Base-by-base conservation (phyloP, 2,888 invertebrate species). In the Hofmannophila pseudospretella region DNA sequence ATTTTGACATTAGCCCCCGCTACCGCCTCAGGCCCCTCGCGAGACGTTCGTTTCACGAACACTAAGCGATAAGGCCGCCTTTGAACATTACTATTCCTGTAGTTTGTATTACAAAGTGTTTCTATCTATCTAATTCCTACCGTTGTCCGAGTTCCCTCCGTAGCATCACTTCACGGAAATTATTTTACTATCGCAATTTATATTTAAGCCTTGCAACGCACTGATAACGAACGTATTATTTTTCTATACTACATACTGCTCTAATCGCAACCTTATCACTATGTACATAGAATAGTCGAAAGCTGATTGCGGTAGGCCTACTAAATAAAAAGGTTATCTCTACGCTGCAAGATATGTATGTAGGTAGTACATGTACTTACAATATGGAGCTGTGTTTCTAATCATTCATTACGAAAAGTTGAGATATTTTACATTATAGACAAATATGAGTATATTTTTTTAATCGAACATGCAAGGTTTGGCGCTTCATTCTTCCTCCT, bases 311-410 rank as follows among this genome's bases (percentile, higher is more conserved):
- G 58, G 59, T 56, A 56, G 59, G 61, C 58, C 63, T 56, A 58
- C 54, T 42, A 53, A 53, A 55, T 50, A 48, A 57, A 28, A 54
- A 67, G 68, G 69, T 71, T 69, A 71, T 69, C 69, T 33, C 7
- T 7, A 51, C 14, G 23, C 41, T 51, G 54, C 57, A 50, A 53
- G 59, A 61, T 59, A 60, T 19, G 10, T 19, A 36, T 7, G 8
- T 41, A n/a, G n/a, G n/a, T n/a, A n/a, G n/a, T n/a, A n/a, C 47
- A 49, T 48, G 47, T 47, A 48, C 44, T 16, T 43, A 35, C 36
- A n/a, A n/a, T 35, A 25, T 41, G 29, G 41, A 32, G 32, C 39
- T 35, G 36, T 32, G 38, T 25, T 14, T 37, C 35, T 36, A 39
- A 41, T 38, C 20, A 12, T 19, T 38, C 20, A 12, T 19, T 27